Evolutionary conservation across 1,140 invertebrate species (phyloP), one percentile per base, ranked within the genome.

Genomic region (Capitella teleta): DNA sequence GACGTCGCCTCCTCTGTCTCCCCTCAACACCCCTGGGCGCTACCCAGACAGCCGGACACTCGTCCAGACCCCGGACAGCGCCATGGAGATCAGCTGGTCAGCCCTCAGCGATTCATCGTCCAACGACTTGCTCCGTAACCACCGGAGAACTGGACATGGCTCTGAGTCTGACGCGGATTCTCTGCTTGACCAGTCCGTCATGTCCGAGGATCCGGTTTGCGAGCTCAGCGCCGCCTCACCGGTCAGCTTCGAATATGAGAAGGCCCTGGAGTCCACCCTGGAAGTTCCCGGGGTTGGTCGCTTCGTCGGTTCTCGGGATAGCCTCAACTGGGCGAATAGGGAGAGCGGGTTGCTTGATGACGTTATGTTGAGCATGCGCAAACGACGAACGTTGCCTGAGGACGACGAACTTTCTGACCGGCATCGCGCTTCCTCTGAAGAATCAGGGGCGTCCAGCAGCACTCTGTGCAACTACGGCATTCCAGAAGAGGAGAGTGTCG

Each of bases 1-100:
- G 42, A 51, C 54, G 24, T 44, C 55, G 12, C 56, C 51, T 18
- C 36, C 34, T 3, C 25, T 47, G 10, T 56, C 54, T 24, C 46
- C 46, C 14, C 16, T 18, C 45, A 36, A 16, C 45, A 34, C 28
- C 3, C 19, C 45, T 10, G 28, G 28, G 8, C 18, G 19, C 28
- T 44, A 16, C 8, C 42, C 25, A 2, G 21, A 26, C 21, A 28
- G 30, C 30, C n/a, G 18, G 25, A 25, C 42, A 1, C 42, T 25
- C 10, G 21, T 25, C 21, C 18, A 19, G 16, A 16, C 28, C 16
- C 19, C 30, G 28, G 18, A 47, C 5, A 32, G 28, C 28, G 10
- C 25, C 25, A 5, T 18, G 16, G 19, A 47, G 6, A 32, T 16
- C 28, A 14, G 19, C 4, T 32, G 19, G 8, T 19, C 38, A 8